Evolutionary conservation across 2,113 vertebrate species (phyloP), one percentile per base, ranked within the genome.

Genomic region (Barnardius zonarius): DNA sequence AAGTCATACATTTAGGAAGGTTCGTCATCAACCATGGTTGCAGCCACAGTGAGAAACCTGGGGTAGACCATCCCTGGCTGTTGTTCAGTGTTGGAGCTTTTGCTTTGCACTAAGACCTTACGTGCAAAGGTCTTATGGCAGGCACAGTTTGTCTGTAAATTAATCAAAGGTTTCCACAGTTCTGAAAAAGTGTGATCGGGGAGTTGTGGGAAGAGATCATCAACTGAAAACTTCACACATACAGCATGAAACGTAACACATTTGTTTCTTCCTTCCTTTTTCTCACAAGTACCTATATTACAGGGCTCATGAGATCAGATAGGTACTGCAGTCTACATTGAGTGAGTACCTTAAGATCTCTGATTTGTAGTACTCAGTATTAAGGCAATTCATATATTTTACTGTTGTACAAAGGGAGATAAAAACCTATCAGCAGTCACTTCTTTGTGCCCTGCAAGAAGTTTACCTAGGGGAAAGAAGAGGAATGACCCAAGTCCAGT

Each of bases 241-340:
- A 8, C 10, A 37, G 2, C 1, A 1, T 24, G 41, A 90, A 90
- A 62, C 6, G 3, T 11, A 4, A 33, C 2, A 5, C 4, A 10
- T 68, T 83, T n/a, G 1, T 52, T 57, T 81, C 18, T 69, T 39
- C 8, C 3, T n/a, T 81, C 8, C 3, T n/a, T 81, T 51, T 64
- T 77, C 39, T 92, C 48, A 20, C 6, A 28, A 37, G 12, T 5
- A 0, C 37, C 10, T 59, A 6, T 35, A 59, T 76, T 54, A 11
- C 23, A 39, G 43, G 10, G 20, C 25, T 64, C 15, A 31, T 17
- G n/a, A 63, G 12, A 17, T 3, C 3, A 2, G 39, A 4, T 6
- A 57, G 18, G 13, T 78, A 27, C 20, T 66, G 7, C 23, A 61
- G 35, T n/a, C 35, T 43, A 2, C 16, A 22, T 9, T 44, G 25